phyloP scores from a whole-genome alignment of 2,113 vertebrate genomes.

The Syngnathus floridae region DNA sequence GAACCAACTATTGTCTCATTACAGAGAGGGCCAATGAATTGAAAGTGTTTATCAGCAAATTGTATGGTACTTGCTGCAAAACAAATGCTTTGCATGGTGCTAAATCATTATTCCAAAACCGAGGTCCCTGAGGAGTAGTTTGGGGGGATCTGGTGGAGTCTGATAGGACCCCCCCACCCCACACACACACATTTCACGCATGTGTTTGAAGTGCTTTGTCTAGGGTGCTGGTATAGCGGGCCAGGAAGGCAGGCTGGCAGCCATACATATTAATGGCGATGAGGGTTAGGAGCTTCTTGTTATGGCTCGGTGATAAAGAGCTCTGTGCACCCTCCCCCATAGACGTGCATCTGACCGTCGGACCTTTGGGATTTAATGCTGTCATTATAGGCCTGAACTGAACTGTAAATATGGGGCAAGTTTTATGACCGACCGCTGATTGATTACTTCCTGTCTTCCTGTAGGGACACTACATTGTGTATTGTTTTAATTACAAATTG shows the following conservation, averaged over 20 bases:
- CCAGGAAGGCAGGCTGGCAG: constrained; percentile 20
- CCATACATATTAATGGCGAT: constrained; percentile 64
- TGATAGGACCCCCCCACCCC: constrained; percentile 34
- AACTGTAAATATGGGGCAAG: constrained; percentile 16
- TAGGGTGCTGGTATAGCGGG: constrained; percentile 49
- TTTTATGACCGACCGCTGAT: neutral
- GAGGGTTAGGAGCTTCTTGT: constrained; percentile 57
- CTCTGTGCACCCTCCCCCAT: constrained; percentile 27
- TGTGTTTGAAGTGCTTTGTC: constrained; percentile 69
- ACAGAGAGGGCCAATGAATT: constrained; percentile 22
- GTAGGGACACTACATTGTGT: neutral
- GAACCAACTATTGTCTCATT: constrained; percentile 43
- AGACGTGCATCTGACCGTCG: constrained; percentile 1
- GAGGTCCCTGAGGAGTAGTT: constrained; percentile 53
- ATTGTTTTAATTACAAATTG: neutral
- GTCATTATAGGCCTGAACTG: constrained; percentile 22
- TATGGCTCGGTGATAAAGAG: constrained; percentile 54
- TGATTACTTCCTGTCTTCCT: neutral
- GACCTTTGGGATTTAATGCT: constrained; percentile 22
- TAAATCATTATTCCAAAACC: constrained; percentile 46
- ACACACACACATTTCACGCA: constrained; percentile 32
- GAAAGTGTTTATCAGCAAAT: constrained; percentile 21
- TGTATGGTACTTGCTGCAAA: constrained; percentile 25
- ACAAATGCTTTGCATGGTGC: constrained; percentile 16
- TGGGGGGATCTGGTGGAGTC: constrained; percentile 43